Evolutionary conservation across 2,888 invertebrate genomes (phyloP), one percentile per base, ranked within the genome.

Genomic region (Aplocera efformata): DNA sequence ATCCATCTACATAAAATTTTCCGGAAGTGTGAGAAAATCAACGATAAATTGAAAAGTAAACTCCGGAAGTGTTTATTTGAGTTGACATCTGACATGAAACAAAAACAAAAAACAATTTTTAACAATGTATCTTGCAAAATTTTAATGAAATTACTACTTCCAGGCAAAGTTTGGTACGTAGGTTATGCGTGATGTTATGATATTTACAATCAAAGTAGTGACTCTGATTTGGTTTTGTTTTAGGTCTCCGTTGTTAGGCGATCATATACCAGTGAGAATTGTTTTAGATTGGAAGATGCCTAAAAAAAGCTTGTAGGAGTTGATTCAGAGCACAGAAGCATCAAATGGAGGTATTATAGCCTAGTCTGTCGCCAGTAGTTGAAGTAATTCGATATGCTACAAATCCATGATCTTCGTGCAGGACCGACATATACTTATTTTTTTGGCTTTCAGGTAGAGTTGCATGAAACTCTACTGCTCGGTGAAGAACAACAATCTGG

Each of bases 91-190:
- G 74, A 71, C 72, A 72, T 71, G 70, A 72, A 69, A 72, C 68
- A 79, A 82, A 83, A 84, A 82, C 78, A 84, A 83, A 83, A 84
- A 82, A 81, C 79, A 78, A 73, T 77, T 78, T 76, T 63, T 68
- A 67, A 76, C 70, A 71, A 80, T 80, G 75, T 74, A 67, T 74
- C 64, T 71, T 63, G 69, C 74, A 77, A 84, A 83, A 79, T 83
- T 80, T 83, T 79, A 72, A 80, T 79, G 75, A 79, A 75, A 70
- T 74, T 74, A 68, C 57, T 67, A 65, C 63, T 45, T 45, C 32
- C 66, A 59, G 67, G 63, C 59, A 68, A 67, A 68, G 65, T 71
- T 72, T 67, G 71, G 76, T 81, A 47, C 31, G 51, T 51, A 35
- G 25, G 21, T 44, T 39, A 26, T 25, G 17, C 33, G 30, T 39